Base-by-base conservation (phyloP, 2,888 invertebrate species). In the Trimorus sp. region DNA sequence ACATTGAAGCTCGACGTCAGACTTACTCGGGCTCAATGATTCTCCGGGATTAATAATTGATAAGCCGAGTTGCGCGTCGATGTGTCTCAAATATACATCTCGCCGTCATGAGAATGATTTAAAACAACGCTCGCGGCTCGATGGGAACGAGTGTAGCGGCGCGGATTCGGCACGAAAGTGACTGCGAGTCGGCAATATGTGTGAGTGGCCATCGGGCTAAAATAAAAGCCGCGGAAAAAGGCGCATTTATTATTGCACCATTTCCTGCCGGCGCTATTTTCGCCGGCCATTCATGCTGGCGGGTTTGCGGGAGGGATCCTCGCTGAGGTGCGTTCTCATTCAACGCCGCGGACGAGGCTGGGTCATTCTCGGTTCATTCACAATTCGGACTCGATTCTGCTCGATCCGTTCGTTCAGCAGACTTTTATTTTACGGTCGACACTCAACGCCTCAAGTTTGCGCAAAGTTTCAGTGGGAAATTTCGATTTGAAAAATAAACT, bases 181-280 rank as follows among this genome's bases (percentile, higher is more conserved):
- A 85, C 83, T 84, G 79, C 26, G 26, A 26, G 81, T 77, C 82
- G 59, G 79, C 84, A 73, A 79, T 82, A 76, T 82, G 59, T 62
- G 54, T 68, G 53, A 76, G 56, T 62, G 56, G 80, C 56, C 51
- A 53, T 36, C 48, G 36, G 56, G 63, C 48, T 48, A 8, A 7
- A 59, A 62, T 48, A 54, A 68, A 76, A 60, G 15, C 11, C 14
- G 26, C 53, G 53, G 45, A 53, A 58, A 68, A 87, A 85, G 85
- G 83, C 84, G 84, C 85, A 87, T 88, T 89, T 88, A 87, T 88
- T 87, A 87, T 86, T 79, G 79, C 84, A 86, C 86, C 87, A 85
- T 85, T 89, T 89, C 88, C 88, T 89, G 87, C 82, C 87, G 70
- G 83, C 71, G 85, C 86, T 89, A 89, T 89, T 89, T 87, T 84